Evolutionary conservation across 1,140 invertebrate species (phyloP).

Genomic region (Zaprionus africanus): DNA sequence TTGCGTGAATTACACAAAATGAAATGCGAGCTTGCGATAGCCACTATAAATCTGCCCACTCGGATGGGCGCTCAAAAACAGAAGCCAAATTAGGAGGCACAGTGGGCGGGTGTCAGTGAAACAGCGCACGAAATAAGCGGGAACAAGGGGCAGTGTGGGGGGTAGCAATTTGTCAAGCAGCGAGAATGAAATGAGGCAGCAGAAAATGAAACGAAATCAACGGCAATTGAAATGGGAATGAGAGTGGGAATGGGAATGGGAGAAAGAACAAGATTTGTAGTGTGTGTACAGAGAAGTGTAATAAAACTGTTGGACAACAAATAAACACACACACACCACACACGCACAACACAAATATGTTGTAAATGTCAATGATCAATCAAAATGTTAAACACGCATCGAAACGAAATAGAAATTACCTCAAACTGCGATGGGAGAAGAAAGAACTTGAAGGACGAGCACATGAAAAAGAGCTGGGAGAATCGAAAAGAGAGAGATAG

Average conservation of each 20-base stretch:
- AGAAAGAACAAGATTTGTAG: constrained; percentile 21
- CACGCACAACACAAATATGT: constrained; percentile 68
- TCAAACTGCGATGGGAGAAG: constrained; percentile 6
- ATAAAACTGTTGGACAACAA: constrained; percentile 58
- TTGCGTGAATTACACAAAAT: constrained; percentile 77
- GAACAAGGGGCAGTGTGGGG: not conserved
- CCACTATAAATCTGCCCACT: constrained; percentile 57
- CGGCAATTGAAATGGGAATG: constrained; percentile 50
- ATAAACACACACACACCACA: constrained; percentile 39
- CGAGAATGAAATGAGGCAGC: constrained; percentile 52
- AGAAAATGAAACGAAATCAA: constrained; percentile 53
- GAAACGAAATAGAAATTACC: constrained; percentile 26
- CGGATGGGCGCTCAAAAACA: constrained; percentile 20
- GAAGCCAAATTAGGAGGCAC: constrained; percentile 69
- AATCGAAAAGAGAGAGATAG: not conserved
- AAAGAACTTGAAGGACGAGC: not conserved
- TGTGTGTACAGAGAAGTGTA: constrained; percentile 55
- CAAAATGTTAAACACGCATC: constrained; percentile 69
- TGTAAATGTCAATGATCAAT: constrained; percentile 83
- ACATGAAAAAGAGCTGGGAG: not conserved
- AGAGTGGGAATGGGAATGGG: constrained; percentile 24
- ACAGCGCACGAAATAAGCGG: constrained; percentile 36
- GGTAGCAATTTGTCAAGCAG: constrained; percentile 52
- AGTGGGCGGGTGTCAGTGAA: constrained; percentile 66
- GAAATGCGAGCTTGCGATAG: constrained; percentile 71